Base-by-base conservation (phyloP, 2,888 invertebrate species). In the Colletes collaris region DNA sequence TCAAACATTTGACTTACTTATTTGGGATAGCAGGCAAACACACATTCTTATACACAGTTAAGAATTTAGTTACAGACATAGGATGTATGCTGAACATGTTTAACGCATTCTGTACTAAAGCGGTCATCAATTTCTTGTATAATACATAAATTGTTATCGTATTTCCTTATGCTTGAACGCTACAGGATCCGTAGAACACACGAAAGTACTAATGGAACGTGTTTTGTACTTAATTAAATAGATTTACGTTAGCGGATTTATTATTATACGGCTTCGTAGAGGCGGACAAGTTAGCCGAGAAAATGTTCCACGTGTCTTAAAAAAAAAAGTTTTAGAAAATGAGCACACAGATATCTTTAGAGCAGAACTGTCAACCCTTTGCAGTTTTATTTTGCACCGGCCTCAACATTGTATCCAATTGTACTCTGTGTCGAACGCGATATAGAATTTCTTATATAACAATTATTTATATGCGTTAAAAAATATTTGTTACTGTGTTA, bases 161-260 rank as follows among this genome's bases (percentile, higher is more conserved):
- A 78, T 84, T 81, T 81, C 82, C 71, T 84, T 88, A 87, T 88
- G 89, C 88, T 91, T 90, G 81, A 85, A 67, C 84, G 86, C 86
- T 87, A 84, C 89, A 90, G 89, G 80, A 86, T 62, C 79, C 53
- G 85, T 89, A 90, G 89, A 86, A 85, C 71, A 87, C 79, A 85
- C 81, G 68, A 80, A 83, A 85, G 87, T 87, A 87, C 81, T 84
- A 84, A 87, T 88, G 86, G 86, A 89, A 83, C 77, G 69, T 78
- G 74, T 92, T 92, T 92, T 92, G 92, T 92, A 92, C 92, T 92
- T 92, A 92, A 92, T 90, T 88, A 87, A 90, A 84, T 90, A 90
- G 88, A 88, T 71, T 83, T 83, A 86, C 58, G 67, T 83, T 86
- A 87, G 79, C 69, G 72, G 87, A 87, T 83, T 88, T 77, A 79